Evolutionary conservation across 2,888 invertebrate genomes (phyloP).

Genomic region (Macrophya alboannulata): DNA sequence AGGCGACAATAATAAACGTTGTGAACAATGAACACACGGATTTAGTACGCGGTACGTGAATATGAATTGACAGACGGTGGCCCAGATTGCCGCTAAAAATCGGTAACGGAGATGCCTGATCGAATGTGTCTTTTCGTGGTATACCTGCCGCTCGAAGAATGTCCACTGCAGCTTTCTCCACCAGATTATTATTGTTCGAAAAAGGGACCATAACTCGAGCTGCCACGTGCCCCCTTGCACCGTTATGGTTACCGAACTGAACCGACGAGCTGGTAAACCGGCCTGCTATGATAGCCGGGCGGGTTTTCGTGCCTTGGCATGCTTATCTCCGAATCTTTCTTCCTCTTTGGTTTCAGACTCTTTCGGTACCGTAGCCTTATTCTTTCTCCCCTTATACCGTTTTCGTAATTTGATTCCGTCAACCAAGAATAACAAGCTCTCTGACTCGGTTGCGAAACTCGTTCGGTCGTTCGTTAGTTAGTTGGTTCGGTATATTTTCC

Average conservation of each 20-base stretch:
- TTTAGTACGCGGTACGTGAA: neutral
- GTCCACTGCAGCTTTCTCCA: conserved; percentile 28
- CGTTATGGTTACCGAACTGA: conserved; percentile 50
- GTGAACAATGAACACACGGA: neutral
- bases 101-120: neutral
- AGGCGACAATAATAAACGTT: neutral
- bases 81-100: conserved; percentile 2
- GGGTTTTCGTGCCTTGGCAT: neutral
- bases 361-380: neutral
- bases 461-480: neutral
- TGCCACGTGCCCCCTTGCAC: conserved; percentile 35
- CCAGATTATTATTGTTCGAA: neutral
- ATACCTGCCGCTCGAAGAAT: neutral
- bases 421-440: conserved; percentile 50
- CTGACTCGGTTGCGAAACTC: conserved; percentile 40
- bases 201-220: neutral
- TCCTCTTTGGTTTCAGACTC: neutral
- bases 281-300: neutral
- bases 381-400: neutral
- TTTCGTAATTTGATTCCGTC: conserved; percentile 33
- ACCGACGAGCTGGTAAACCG: conserved; percentile 6
- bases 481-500: conserved; percentile 1
- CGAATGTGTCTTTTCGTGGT: neutral
- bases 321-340: conserved; percentile 17
- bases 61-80: neutral